Percentiles rank a stretch among this genome's conserved stretches.
These are phyloP conservation scores for Eupristina koningsbergeri DNA, from an alignment of 1,140 invertebrate genomes.

Conservation along the genomic window DNA sequence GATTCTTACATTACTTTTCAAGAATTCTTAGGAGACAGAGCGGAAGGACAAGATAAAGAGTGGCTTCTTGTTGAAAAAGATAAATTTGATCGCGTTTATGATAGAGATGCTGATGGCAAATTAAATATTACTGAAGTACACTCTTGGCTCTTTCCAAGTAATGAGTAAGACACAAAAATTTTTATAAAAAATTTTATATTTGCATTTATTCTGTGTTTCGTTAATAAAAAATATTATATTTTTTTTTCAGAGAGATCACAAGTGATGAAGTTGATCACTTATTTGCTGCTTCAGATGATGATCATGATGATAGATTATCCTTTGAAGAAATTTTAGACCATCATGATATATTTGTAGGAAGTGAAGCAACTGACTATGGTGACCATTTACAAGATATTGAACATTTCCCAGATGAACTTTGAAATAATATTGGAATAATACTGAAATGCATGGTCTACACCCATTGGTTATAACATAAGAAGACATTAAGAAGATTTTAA, in stretches of 20 bases:
- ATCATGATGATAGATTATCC: conserved; percentile 87
- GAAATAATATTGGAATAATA: conserved; percentile 52
- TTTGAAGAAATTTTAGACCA: conserved; percentile 91
- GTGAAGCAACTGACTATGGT: conserved; percentile 96
- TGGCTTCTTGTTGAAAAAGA: conserved; percentile 90
- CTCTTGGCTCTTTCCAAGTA: conserved; percentile 93
- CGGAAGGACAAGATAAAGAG: conserved; percentile 83
- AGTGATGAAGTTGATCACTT: conserved; percentile 93
- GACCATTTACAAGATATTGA: conserved; percentile 89
- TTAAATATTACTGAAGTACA: conserved; percentile 87
- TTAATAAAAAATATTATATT: neutral
- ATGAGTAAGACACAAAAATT: conserved; percentile 79
- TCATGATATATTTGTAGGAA: conserved; percentile 95
- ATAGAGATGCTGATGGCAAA: conserved; percentile 89
- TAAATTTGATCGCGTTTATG: conserved; percentile 91
- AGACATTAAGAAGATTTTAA: conserved; percentile 46
- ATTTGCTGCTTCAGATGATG: conserved; percentile 89
- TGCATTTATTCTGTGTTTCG: conserved; percentile 32
- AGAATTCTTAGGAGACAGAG: conserved; percentile 87
- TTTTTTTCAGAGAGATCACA: conserved; percentile 83
- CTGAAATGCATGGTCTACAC: neutral
- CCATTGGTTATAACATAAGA: conserved; percentile 46
- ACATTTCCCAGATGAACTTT: conserved; percentile 88
- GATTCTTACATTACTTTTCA: conserved; percentile 89
- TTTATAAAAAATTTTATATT: neutral